Conservation (phyloP, 1,140 invertebrate genomes). For the Theocolax elegans region DNA sequence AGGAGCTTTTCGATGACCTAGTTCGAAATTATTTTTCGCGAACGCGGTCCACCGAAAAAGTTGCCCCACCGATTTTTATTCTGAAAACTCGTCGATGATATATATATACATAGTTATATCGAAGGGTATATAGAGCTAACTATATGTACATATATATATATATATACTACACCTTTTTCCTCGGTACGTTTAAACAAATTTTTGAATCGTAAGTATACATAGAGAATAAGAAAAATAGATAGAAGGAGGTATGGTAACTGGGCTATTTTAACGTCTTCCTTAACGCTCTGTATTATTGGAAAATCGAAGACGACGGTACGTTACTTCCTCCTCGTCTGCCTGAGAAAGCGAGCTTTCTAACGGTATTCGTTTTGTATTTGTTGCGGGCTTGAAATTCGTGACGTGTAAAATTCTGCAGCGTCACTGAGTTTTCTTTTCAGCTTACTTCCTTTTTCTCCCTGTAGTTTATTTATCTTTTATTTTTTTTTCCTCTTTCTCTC, state of each 20-base stretch:
- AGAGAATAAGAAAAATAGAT: too few species aligned
- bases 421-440: conserved; percentile 16
- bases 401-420: conserved; percentile 20
- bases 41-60: background rate
- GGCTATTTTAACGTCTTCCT: conserved; percentile 2
- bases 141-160: too few species aligned
- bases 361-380: background rate
- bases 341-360: too few species aligned
- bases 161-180: too few species aligned
- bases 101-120: too few species aligned
- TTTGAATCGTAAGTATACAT: too few species aligned
- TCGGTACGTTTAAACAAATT: too few species aligned
- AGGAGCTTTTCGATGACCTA: conserved; percentile 38
- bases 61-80: too few species aligned
- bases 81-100: too few species aligned
- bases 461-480: background rate
- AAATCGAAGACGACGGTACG: conserved; percentile 8
- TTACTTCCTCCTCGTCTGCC: background rate
- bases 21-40: conserved; percentile 39
- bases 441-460: background rate
- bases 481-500: too few species aligned
- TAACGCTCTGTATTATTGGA: conserved; percentile 24
- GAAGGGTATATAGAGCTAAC: too few species aligned
- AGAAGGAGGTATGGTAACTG: too few species aligned
- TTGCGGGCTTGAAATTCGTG: conserved; percentile 14